These are phyloP conservation scores for Distichodus sexfasciatus DNA, from an alignment of 2,797 vertebrate species.

Conservation along the genomic window DNA sequence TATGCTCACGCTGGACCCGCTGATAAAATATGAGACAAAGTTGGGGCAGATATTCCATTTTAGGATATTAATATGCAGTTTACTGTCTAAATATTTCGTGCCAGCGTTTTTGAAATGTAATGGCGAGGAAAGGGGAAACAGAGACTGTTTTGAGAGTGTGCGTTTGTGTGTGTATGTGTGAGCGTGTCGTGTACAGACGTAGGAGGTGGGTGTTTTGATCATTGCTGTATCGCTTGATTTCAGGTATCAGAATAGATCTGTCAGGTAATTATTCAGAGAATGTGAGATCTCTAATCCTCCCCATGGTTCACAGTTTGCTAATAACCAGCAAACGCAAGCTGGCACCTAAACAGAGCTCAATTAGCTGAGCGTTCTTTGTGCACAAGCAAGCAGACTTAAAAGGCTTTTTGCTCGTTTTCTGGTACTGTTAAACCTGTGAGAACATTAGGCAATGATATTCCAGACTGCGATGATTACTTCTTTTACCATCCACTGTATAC, in stretches of 20 bases:
- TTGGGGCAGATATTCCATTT: no score
- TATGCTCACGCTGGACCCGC: not conserved
- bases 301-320: constrained; percentile 52
- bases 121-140: not conserved
- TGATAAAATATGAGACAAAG: not conserved
- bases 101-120: no score
- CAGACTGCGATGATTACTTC: no score
- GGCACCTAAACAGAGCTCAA: constrained; percentile 54
- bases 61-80: no score
- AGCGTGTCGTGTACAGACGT: no score
- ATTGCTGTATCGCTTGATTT: constrained; percentile 8
- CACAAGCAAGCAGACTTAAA: constrained; percentile 34
- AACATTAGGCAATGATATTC: no score
- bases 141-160: not conserved
- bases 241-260: constrained; percentile 45
- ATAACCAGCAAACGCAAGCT: constrained; percentile 55
- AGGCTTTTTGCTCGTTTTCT: no score
- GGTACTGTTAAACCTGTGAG: no score
- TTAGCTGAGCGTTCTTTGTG: constrained; percentile 53
- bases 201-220: constrained; percentile 20
- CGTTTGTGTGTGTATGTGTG: not conserved
- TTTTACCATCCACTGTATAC: no score
- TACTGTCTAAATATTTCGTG: no score
- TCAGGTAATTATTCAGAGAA: constrained; percentile 51
- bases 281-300: constrained; percentile 39